Evolutionary conservation across 2,797 vertebrate species (phyloP), one percentile per base, ranked within the genome.

Genomic region (Ctenopoma kingsleyae): DNA sequence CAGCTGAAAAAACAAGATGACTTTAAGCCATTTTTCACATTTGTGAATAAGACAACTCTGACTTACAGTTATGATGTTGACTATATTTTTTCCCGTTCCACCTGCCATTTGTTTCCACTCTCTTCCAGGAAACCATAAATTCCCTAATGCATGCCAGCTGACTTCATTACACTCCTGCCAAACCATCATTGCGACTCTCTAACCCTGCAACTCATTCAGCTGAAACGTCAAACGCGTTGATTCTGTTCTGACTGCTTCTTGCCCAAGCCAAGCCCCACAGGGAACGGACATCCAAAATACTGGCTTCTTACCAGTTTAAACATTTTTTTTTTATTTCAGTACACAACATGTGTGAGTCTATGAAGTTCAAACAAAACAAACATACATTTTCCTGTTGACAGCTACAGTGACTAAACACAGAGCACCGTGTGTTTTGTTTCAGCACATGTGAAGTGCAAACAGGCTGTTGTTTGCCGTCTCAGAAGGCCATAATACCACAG

Each of bases 91-190:
- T 67, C 50, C 35, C 44, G 71, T 52, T 67, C 49, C 56, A 73
- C 41, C 74, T 62, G 54, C 46, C 67, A 11, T 56, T 84, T 65
- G 36, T 52, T 55, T 56, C 36, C 52, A 22, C 6, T 19, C 16
- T 20, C 58, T 68, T 69, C 66, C 12, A 35, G 36, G 6, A 74
- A 83, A 60, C 55, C 57, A 68, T 30, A 70, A 22, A 52, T 38
- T 69, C 72, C 25, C 66, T 49, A 41, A 70, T 27, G 52, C 68
- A 66, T 56, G 77, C 57, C 64, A 77, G 55, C 76, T 75, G 80
- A 83, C 74, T 87, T 84, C 58, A 78, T 84, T 84, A 74, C 62
- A 27, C 61, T 74, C 20, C 64, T 69, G 78, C 50, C 65, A 89
- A 77, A 72, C 67, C 63, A 72, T 82, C 70, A 53, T 44, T 65